These are phyloP conservation scores for Maniola hyperantus DNA, from an alignment of 2,888 invertebrate genomes.

Conservation along the genomic window DNA sequence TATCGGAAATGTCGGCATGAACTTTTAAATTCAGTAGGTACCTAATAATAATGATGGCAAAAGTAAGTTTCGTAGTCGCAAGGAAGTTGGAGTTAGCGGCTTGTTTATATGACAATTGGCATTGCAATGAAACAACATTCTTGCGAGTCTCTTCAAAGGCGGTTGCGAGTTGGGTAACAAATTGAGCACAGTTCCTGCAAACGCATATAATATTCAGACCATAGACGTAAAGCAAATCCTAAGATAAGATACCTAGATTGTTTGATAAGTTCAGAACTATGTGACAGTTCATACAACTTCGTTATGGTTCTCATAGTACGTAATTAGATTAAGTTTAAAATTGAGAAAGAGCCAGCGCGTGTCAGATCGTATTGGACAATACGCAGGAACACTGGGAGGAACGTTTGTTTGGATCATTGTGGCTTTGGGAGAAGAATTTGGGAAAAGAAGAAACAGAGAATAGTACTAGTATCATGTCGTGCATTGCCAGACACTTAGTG, in stretches of 20 bases:
- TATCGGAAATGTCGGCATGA: not conserved
- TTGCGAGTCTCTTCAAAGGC: constrained; percentile 8
- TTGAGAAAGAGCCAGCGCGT: too few species aligned
- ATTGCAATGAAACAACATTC: not conserved
- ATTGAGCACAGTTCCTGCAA: not conserved
- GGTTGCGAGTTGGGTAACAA: not conserved
- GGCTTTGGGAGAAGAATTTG: too few species aligned
- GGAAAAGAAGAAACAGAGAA: too few species aligned
- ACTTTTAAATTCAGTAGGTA: not conserved
- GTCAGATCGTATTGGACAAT: too few species aligned
- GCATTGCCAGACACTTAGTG: too few species aligned
- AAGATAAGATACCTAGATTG: not conserved
- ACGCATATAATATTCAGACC: not conserved
- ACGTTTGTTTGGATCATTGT: too few species aligned
- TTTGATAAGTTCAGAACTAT: not conserved
- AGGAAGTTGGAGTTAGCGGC: constrained; percentile 7
- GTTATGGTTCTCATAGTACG: not conserved
- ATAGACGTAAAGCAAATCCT: not conserved
- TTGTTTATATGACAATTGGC: constrained; percentile 16
- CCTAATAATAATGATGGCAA: not conserved
- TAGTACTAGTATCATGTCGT: too few species aligned
- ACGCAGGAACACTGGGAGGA: too few species aligned
- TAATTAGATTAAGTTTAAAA: not conserved
- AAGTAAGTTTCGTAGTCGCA: not conserved
- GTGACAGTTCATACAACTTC: constrained; percentile 1